Evolutionary conservation across 2,797 vertebrate genomes (phyloP).

Genomic region (Spea hammondii): DNA sequence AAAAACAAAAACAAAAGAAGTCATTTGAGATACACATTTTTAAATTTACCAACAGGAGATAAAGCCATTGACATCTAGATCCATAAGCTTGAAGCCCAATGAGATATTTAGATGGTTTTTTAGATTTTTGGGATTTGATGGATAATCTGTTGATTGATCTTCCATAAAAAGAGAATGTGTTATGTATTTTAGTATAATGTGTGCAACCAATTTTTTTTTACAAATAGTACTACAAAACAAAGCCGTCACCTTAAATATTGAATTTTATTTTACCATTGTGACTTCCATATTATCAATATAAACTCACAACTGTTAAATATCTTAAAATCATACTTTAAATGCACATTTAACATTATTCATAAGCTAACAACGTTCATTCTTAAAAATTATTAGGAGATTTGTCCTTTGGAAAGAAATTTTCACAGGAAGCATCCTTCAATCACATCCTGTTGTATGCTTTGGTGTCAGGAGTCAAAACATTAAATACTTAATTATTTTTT

Average conservation of each 20-base stretch:
- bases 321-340: constrained; percentile 43
- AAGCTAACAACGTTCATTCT: constrained; percentile 39
- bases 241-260: constrained; percentile 47
- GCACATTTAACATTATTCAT: constrained; percentile 19
- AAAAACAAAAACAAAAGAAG: too few species aligned
- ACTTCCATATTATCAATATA: constrained; percentile 44
- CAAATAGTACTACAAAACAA: constrained; percentile 2
- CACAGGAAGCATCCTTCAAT: constrained; percentile 35
- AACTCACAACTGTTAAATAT: constrained; percentile 45
- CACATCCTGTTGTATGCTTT: constrained; percentile 39
- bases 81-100: too few species aligned
- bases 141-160: too few species aligned
- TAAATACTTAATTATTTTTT: constrained; percentile 11
- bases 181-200: neutral
- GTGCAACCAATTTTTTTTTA: too few species aligned
- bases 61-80: too few species aligned
- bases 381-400: constrained; percentile 3
- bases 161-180: too few species aligned
- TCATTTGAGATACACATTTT: too few species aligned
- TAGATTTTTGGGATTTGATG: too few species aligned
- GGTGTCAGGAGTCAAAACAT: constrained; percentile 29
- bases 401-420: constrained; percentile 47
- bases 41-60: too few species aligned
- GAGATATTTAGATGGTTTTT: too few species aligned
- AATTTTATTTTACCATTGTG: constrained; percentile 45